Base-by-base conservation (phyloP, 2,888 invertebrate genomes). In the Pachliopta kotzebuea region DNA sequence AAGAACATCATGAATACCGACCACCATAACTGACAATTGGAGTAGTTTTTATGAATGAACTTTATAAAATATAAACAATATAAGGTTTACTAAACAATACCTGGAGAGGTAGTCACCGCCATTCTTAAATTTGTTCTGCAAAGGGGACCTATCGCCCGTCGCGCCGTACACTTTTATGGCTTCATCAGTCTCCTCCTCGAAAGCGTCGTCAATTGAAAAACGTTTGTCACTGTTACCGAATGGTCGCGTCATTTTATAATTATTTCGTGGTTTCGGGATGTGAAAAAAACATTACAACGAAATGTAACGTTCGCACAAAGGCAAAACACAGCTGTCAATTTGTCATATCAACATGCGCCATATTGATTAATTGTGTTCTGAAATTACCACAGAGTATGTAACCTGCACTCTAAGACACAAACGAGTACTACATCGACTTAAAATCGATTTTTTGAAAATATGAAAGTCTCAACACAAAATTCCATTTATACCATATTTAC, bases 181-280 rank as follows among this genome's bases (percentile, higher is more conserved):
- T 65, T 96, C 96, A 77, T 96, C 96, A 56, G 96, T 96, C 81
- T 96, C 96, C 80, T 96, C 96, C 79, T 96, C 96, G 78, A 96
- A 96, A 18, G 96, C 96, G 84, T 96, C 96, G 84, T 96, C 96
- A 75, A 96, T 96, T 60, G 96, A 96, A 87, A 96, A 96, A 72
- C 95, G 91, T 79, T 95, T 95, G 74, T 94, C 94, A 81, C 79
- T 87, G 69, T 84, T 87, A 72, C 90, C 88, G 73, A 90, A 90
- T 68, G 90, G 83, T 79, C 88, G 85, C 74, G 92, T 92, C 92
- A 93, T 93, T 81, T 78, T 89, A 76, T 76, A 76, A 73, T 72
- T 71, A 76, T 71, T 73, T 79, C 75, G 72, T 74, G 71, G 72
- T 70, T 72, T 83, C 77, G 76, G 81, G 76, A 81, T 79, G 76